Conservation (phyloP, 2,888 invertebrate species). For the Trachelus tabidus region DNA sequence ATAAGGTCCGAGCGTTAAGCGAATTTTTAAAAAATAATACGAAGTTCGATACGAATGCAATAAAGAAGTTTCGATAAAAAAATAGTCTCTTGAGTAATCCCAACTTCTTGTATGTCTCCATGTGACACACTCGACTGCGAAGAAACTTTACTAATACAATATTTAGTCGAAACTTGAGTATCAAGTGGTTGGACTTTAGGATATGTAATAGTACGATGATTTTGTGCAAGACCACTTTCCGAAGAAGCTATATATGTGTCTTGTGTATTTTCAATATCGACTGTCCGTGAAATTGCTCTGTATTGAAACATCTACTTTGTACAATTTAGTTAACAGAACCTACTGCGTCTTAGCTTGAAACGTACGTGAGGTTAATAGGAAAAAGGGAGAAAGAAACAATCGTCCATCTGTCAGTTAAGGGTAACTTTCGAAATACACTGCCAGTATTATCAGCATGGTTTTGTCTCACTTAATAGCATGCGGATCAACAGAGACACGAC, state of each 20-base stretch:
- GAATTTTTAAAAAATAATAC: not conserved
- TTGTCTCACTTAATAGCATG: too few relatives aligned
- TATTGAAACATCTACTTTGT: not conserved
- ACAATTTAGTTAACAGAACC: too few relatives aligned
- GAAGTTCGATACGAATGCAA: not conserved
- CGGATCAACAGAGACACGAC: too few relatives aligned
- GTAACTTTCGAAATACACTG: not conserved
- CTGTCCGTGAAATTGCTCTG: not conserved
- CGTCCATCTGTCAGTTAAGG: not conserved
- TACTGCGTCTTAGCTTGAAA: constrained; percentile 3
- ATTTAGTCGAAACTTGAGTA: not conserved
- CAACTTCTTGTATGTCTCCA: not conserved
- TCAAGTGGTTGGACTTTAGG: not conserved
- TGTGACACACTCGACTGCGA: not conserved
- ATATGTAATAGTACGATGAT: not conserved
- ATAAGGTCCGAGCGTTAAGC: not conserved
- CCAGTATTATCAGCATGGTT: too few relatives aligned
- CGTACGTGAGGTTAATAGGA: not conserved
- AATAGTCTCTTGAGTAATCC: not conserved
- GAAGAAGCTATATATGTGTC: too few relatives aligned
- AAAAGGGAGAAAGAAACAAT: not conserved
- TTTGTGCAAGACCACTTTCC: too few relatives aligned
- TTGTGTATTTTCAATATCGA: not conserved
- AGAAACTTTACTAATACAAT: not conserved
- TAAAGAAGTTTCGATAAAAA: not conserved